Base-by-base conservation (phyloP, 2,888 invertebrate species). In the Lacanobia oleracea region DNA sequence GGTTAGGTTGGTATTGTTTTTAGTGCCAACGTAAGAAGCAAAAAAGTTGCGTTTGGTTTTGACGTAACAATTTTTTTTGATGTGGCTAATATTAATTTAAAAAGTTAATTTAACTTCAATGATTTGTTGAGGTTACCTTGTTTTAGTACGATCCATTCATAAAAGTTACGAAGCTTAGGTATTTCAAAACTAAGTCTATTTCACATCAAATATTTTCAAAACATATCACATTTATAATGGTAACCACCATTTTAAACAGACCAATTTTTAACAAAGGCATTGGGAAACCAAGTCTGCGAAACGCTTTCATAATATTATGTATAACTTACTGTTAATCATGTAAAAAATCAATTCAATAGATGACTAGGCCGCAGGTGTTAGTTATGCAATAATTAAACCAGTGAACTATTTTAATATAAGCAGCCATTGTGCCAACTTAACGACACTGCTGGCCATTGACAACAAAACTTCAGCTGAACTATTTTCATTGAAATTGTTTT, bases 401-500 rank as follows among this genome's bases (percentile, higher is more conserved):
- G 66, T 74, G 85, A 83, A 84, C 91, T 93, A 93, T 93, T 93
- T 91, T 93, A 93, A 93, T 94, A 94, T 91, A 91, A 89, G 88
- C 91, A 85, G 79, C 89, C 89, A 92, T 91, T 92, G 93, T 91
- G 62, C 82, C 84, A 83, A 81, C 78, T 86, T 85, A 75, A 75
- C 72, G 73, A 67, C 71, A 56, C 77, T 63, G 78, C 75, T 80
- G 79, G 80, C 87, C 87, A 87, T 86, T 88, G 92, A 89, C 91
- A 89, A 89, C 88, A 85, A 84, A 87, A 88, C 86, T 85, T 79
- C 81, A 71, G 82, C 59, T 66, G 43, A 94, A 94, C 92, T 93
- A 94, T 93, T 91, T 88, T 91, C 91, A 94, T 94, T 92, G 87
- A 91, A 94, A 93, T 92, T 91, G 93, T 92, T 93, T 88, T 86